Percentiles rank a stretch among this genome's conserved stretches.
phyloP scores from a whole-genome alignment of 1,140 invertebrate genomes.

The Heliconius himera region DNA sequence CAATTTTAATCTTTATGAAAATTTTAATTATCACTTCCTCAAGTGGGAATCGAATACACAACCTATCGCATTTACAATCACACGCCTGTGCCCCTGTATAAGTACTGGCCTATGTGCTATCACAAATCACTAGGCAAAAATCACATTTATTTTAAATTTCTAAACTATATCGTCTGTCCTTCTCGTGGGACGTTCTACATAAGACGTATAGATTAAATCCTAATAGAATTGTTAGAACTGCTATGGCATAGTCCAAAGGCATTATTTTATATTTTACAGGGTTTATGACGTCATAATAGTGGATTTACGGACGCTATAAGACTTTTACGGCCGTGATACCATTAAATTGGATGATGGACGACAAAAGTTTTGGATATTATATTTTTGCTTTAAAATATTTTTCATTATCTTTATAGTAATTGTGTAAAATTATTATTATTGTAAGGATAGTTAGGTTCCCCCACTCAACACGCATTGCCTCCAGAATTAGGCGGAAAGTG shows the following conservation, averaged over 20 bases:
- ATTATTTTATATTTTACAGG: slow-evolving; percentile 16
- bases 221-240: slow-evolving; percentile 7
- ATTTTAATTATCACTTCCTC: too few species aligned
- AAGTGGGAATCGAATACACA: too few species aligned
- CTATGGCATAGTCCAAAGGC: not conserved
- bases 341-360: slow-evolving; percentile 18
- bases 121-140: too few species aligned
- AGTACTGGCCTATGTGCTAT: too few species aligned
- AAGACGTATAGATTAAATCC: not conserved
- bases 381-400: not conserved
- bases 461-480: too few species aligned
- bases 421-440: not conserved
- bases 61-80: too few species aligned
- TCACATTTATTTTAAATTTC: too few species aligned
- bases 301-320: slow-evolving; percentile 28
- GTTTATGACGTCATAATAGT: slow-evolving; percentile 23
- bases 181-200: not conserved
- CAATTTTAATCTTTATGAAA: too few species aligned
- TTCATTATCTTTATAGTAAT: not conserved
- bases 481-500: too few species aligned
- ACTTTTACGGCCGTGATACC: slow-evolving; percentile 19
- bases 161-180: not conserved
- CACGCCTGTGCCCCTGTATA: too few species aligned
- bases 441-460: too few species aligned
- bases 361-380: slow-evolving; percentile 3